Evolutionary conservation across 2,797 vertebrate species (phyloP).

Genomic region (Chelmon rostratus): DNA sequence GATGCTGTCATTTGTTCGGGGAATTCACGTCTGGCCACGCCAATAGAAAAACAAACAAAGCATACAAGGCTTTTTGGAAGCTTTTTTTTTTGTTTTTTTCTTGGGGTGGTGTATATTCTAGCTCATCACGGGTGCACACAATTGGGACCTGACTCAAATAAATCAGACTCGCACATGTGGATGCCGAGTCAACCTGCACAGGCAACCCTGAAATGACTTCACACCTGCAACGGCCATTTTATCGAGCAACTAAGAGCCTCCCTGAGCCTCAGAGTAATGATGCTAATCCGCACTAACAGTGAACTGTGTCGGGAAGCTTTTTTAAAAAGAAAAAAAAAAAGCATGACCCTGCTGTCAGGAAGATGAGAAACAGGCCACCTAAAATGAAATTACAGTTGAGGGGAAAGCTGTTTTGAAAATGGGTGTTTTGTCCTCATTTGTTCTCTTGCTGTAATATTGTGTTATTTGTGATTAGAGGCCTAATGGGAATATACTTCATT

Average conservation of each 20-base stretch:
- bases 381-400: slow-evolving; percentile 25
- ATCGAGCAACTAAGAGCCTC: slow-evolving; percentile 51
- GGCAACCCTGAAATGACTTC: slow-evolving; percentile 69
- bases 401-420: slow-evolving; percentile 33
- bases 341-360: slow-evolving; percentile 16
- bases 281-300: slow-evolving; percentile 40
- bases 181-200: slow-evolving; percentile 41
- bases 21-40: slow-evolving; percentile 2
- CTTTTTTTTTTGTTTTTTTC: not conserved
- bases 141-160: slow-evolving; percentile 61
- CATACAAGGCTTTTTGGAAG: slow-evolving; percentile 7
- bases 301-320: slow-evolving; percentile 34
- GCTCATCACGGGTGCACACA: slow-evolving; percentile 52
- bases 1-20: slow-evolving; percentile 18
- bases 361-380: slow-evolving; percentile 30
- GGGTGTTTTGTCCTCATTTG: slow-evolving; percentile 59
- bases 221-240: slow-evolving; percentile 78
- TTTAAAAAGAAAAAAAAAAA: not conserved
- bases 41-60: slow-evolving; percentile 19
- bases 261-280: slow-evolving; percentile 32
- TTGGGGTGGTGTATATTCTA: slow-evolving; percentile 20
- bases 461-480: slow-evolving; percentile 71
- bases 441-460: slow-evolving; percentile 58
- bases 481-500: slow-evolving; percentile 77
- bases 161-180: slow-evolving; percentile 57